Evolutionary conservation across 2,888 invertebrate genomes (phyloP).

Genomic region (Netelia inedita): DNA sequence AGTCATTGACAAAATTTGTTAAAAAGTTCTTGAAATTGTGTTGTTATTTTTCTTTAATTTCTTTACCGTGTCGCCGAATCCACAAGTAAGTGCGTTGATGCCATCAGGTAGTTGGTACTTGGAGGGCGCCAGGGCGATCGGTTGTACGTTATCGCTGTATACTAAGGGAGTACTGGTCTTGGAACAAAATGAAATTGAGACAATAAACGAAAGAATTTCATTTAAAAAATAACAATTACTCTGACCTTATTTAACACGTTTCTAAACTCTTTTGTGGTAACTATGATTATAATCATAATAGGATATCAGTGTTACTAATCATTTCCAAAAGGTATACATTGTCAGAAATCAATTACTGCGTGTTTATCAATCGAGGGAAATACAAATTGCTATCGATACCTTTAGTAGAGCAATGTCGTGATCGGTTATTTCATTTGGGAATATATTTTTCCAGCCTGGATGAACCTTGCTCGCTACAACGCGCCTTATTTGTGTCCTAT

Average conservation of each 20-base stretch:
- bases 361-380: background rate
- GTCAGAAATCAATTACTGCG: background rate
- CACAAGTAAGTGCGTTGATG: conserved; percentile 16
- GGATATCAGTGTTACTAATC: background rate
- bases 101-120: background rate
- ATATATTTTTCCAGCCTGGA: background rate
- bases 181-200: too few species aligned
- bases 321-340: background rate
- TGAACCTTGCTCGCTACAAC: background rate
- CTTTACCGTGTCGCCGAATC: conserved; percentile 14
- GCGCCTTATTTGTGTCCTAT: conserved; percentile 10
- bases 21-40: background rate
- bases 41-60: background rate
- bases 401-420: conserved; percentile 31
- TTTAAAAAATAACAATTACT: background rate
- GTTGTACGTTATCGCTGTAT: conserved; percentile 3
- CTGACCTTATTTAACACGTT: background rate
- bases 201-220: background rate
- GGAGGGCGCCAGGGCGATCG: background rate
- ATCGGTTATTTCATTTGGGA: background rate
- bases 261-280: background rate
- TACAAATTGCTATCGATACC: background rate
- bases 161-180: background rate
- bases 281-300: background rate
- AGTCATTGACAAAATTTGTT: background rate